Base-by-base conservation (phyloP, 1,140 invertebrate species). In the Drosophila pruinosa region DNA sequence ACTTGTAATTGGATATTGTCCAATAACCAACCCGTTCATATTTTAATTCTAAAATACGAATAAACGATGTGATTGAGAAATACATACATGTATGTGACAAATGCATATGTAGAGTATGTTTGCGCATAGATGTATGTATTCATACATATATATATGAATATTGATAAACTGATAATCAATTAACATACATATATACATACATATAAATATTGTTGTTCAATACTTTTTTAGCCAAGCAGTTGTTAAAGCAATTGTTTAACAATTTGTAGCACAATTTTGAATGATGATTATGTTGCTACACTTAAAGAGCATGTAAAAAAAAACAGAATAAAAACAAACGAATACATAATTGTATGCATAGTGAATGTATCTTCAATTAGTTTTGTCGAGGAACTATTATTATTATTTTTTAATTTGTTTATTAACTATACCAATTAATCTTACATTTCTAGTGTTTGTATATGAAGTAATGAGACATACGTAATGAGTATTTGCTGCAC, bases 21-120 rank as follows among this genome's bases (percentile, higher is more conserved):
- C 65, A 43, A 52, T 52, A 43, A 68, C 21, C 38, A 43, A 68
- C 21, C 38, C 39, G 48, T 63, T 69, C 58, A 63, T 69, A 69
- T 47, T 63, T 54, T 47, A 63, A 63, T 63, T 53, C 48, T 53
- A 69, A 69, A 64, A 69, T 63, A 69, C 65, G 58, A 63, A 69
- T 69, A 69, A 22, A 63, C 36, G 17, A 63, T 69, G 65, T 69
- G 65, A 69, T 69, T 63, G 48, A 52, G 41, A 53, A 21, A 53
- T 62, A 7, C 14, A 45, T 24, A 45, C 45, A 59, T 22, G 31
- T 34, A 24, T n/a, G n/a, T n/a, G n/a, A n/a, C n/a, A 31, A 22
- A n/a, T 2, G 10, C 15, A 47, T 47, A n/a, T n/a, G n/a, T n/a
- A n/a, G n/a, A n/a, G n/a, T n/a, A n/a, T n/a, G n/a, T n/a, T n/a